phyloP scores from a whole-genome alignment of 2,888 invertebrate species.

The Parnassius mnemosyne region DNA sequence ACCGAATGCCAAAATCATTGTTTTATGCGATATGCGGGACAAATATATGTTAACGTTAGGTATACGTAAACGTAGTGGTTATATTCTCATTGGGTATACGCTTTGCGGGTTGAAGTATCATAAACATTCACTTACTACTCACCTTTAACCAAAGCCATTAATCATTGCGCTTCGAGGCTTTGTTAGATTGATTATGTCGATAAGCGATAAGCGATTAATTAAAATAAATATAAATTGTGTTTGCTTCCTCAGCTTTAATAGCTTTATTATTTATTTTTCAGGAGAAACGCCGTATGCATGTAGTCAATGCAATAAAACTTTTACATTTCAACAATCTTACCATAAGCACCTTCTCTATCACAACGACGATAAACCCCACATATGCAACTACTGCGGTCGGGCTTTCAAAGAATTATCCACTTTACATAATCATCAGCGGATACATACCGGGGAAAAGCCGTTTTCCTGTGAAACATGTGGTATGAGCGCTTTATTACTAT shows the following conservation, averaged over 20 bases:
- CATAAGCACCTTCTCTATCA: constrained; percentile 94
- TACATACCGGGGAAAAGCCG: constrained; percentile 92
- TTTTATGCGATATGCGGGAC: neutral
- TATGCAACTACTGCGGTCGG: constrained; percentile 88
- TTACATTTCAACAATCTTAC: constrained; percentile 94
- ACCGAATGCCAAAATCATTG: constrained; percentile 41
- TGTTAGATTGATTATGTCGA: too few relatives aligned
- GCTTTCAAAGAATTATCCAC: constrained; percentile 93
- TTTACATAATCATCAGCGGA: constrained; percentile 91
- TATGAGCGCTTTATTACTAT: constrained; percentile 47
- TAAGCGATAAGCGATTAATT: too few relatives aligned
- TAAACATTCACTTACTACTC: constrained; percentile 21
- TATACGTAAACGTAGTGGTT: too few relatives aligned
- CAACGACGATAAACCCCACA: constrained; percentile 90
- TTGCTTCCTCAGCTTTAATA: neutral
- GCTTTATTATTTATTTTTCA: constrained; percentile 43
- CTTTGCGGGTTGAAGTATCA: constrained; percentile 10
- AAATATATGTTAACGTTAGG: neutral
- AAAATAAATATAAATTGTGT: neutral
- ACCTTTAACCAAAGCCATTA: constrained; percentile 25
- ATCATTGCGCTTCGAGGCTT: constrained; percentile 21
- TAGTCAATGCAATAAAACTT: constrained; percentile 89
- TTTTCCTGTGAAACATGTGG: constrained; percentile 94
- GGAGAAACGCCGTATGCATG: constrained; percentile 95
- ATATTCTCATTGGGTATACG: neutral